Base-by-base conservation (phyloP, 2,113 vertebrate species). In the Mus spicilegus region DNA sequence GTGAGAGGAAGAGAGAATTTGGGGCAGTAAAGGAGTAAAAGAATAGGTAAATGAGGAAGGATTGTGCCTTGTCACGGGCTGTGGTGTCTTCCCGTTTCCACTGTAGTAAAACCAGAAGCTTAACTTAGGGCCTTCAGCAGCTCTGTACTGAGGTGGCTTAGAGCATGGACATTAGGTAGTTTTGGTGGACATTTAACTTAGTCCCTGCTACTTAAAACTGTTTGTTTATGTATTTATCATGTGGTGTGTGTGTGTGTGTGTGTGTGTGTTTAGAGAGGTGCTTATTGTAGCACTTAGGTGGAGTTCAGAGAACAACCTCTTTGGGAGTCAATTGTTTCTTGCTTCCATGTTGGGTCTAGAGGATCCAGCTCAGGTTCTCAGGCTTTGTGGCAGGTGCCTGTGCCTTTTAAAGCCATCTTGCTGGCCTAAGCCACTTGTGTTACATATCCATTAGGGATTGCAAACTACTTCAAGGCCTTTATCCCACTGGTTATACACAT, bases 401-500 rank as follows among this genome's bases (percentile, higher is more conserved):
- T 20, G 20, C 42, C 26, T 33, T 28, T 61, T 49, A 49, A 86
- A 11, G 26, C 82, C 36, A 49, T 86, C 39, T 49, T 33, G 39
- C 39, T 42, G n/a, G n/a, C 76, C 26, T 75, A 24, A 49, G 16
- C 67, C 65, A 85, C 2, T 87, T 80, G 14, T 39, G 8, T 92
- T 73, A 16, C 36, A 39, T 78, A 54, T 19, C 30, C 77, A 33
- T 58, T 92, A 36, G 10, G 72, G 73, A 28, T 91, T 89, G 39
- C 20, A 92, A 75, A 91, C 82, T 87, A 90, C 36, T 91, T 92
- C n/a, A 63, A 28, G 7, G 14, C 76, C n/a, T 93, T 96, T 87
- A 95, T 95, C 51, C 33, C 95, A 33, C 93, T 94, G 89, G 7
- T 86, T 75, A 67, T 81, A 51, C 19, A 22, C 26, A 51, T 75